Percentiles rank a stretch among this genome's conserved stretches.
phyloP scores from a whole-genome alignment of 2,888 invertebrate genomes.

The Hydrotaea cyrtoneurina region DNA sequence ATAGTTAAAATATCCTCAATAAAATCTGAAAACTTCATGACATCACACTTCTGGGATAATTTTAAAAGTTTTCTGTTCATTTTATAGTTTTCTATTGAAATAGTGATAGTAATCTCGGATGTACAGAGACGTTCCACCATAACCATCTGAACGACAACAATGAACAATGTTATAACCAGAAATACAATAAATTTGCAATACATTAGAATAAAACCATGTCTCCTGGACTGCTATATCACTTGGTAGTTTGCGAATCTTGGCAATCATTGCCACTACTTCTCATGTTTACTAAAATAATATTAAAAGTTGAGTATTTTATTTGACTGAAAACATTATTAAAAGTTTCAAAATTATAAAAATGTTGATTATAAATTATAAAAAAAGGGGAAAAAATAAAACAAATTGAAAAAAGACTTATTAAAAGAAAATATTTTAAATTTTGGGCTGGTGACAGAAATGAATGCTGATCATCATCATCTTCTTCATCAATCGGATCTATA shows the following conservation, averaged over 20 bases:
- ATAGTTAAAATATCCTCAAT: not conserved
- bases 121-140: conserved; percentile 33
- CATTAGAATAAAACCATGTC: conserved; percentile 14
- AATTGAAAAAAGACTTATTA: not conserved
- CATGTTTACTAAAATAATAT: conserved; percentile 5
- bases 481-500: no score
- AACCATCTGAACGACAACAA: conserved; percentile 5
- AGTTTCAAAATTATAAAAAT: conserved; percentile 4
- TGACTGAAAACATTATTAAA: not conserved
- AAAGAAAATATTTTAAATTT: not conserved
- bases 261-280: conserved; percentile 10
- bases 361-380: not conserved
- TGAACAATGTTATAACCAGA: conserved; percentile 19
- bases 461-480: not conserved
- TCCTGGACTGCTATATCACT: conserved; percentile 32
- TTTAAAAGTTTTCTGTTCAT: conserved; percentile 19
- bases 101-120: not conserved
- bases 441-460: not conserved
- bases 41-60: not conserved
- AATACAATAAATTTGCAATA: conserved; percentile 1
- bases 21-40: not conserved
- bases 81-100: not conserved
- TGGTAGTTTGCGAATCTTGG: not conserved
- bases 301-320: not conserved
- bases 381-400: not conserved